Conservation (phyloP, 2,113 vertebrate species). For the Martes martes region DNA sequence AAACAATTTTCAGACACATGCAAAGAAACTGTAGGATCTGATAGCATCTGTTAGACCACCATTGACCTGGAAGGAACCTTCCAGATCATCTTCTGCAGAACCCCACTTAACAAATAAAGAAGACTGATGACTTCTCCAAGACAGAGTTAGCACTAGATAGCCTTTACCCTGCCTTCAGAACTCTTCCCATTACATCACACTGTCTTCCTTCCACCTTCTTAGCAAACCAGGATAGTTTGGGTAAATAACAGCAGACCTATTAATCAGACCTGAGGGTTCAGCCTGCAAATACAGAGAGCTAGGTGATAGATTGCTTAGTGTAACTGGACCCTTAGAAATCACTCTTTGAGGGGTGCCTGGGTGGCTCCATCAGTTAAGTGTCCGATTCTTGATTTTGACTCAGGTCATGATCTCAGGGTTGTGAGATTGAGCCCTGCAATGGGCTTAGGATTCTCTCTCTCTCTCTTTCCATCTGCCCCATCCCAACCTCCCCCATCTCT, state of each 20-base stretch:
- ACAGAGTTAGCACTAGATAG: background rate
- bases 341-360: background rate
- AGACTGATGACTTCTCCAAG: background rate
- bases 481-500: background rate
- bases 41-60: background rate
- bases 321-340: background rate
- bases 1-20: conserved; percentile 10
- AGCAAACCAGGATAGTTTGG: background rate
- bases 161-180: background rate
- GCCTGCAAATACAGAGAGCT: background rate
- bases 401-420: background rate
- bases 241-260: background rate
- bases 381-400: too few relatives aligned
- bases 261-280: background rate
- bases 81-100: background rate
- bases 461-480: background rate
- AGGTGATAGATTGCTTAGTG: background rate
- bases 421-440: background rate
- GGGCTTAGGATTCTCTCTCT: background rate
- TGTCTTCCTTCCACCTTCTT: background rate
- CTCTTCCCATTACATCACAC: background rate
- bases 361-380: background rate
- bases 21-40: background rate
- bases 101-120: background rate
- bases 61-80: background rate